Evolutionary conservation across 2,113 vertebrate genomes (phyloP), one percentile per base, ranked within the genome.

Genomic region (Siniperca knerii): DNA sequence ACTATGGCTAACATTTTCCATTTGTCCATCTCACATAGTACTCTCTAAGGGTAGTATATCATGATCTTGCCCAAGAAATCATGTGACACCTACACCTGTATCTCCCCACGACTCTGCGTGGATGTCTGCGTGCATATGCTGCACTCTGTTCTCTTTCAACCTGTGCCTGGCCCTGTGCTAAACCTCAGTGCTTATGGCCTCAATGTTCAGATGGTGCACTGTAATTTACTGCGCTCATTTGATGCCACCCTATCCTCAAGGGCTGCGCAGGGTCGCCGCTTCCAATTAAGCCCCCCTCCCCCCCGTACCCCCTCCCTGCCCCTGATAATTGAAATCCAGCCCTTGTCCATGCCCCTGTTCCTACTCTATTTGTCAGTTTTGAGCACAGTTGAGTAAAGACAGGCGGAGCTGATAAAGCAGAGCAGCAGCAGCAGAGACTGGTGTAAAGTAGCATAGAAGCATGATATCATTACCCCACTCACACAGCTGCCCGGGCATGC

Each of bases 241-340:
- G 75, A 86, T 90, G 85, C 80, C 82, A 82, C 87, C 72, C 86
- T 82, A 57, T 93, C 91, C 89, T 93, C 86, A 74, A 88, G 93
- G 90, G 92, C 92, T 86, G 83, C 64, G 52, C 50, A 33, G 94
- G 95, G 94, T 96, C 95, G 95, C 71, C 3, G 82, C 90, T 92
- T 94, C 89, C 95, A 95, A 95, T 95, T 95, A 95, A 89, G 90
- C 40, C 69, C 76, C 85, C 84, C 75, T 69, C 84, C 25, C 64
- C 82, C 71, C 57, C 8, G 2, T 62, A 80, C 87, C 90, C 81
- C 90, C 90, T 85, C 83, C 89, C 89, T 87, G 84, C 90, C 85
- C 71, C 71, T 66, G 84, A 89, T 96, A 95, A 95, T 96, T 95
- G 94, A 95, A 96, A 94, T 93, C 87, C 62, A 44, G 91, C 77